Percentiles rank a stretch among this genome's conserved stretches.
Conservation (phyloP, 2,113 vertebrate genomes). For the Phaethon lepturus region DNA sequence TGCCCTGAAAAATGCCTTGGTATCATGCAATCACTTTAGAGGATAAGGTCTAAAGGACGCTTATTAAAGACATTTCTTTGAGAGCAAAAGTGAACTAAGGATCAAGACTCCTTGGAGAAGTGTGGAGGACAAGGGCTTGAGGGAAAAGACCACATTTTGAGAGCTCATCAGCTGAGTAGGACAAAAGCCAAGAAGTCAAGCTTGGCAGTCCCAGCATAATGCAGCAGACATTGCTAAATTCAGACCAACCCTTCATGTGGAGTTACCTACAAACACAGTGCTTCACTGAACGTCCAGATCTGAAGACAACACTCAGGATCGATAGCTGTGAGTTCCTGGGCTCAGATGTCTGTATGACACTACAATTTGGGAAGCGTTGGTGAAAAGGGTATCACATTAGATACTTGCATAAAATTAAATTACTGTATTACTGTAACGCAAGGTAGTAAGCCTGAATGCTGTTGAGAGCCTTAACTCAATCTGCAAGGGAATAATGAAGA, state of each 20-base stretch:
- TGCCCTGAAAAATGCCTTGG: not conserved
- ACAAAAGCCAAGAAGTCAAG: slow-evolving; percentile 9
- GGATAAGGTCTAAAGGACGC: not conserved
- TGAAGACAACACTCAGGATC: not conserved
- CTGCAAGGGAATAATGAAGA: slow-evolving; percentile 30
- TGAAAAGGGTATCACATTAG: not conserved
- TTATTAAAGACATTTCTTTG: not conserved
- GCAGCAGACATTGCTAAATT: not conserved
- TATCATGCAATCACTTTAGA: not conserved
- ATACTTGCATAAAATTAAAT: slow-evolving; percentile 27
- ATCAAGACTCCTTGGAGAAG: not conserved
- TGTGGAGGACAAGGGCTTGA: slow-evolving; percentile 27
- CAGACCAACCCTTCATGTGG: not conserved
- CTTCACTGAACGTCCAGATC: not conserved
- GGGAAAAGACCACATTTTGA: not conserved
- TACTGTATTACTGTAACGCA: slow-evolving; percentile 30
- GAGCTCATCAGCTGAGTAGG: slow-evolving; percentile 25
- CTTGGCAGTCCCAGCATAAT: not conserved
- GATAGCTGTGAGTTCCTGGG: not conserved
- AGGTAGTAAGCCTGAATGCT: slow-evolving; percentile 12
- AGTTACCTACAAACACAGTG: not conserved
- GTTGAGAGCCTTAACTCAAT: slow-evolving; percentile 33
- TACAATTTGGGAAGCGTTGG: not conserved
- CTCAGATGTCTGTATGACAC: not conserved
- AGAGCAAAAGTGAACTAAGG: not conserved